phyloP scores from a whole-genome alignment of 2,888 invertebrate species.

The Spodoptera exigua region DNA sequence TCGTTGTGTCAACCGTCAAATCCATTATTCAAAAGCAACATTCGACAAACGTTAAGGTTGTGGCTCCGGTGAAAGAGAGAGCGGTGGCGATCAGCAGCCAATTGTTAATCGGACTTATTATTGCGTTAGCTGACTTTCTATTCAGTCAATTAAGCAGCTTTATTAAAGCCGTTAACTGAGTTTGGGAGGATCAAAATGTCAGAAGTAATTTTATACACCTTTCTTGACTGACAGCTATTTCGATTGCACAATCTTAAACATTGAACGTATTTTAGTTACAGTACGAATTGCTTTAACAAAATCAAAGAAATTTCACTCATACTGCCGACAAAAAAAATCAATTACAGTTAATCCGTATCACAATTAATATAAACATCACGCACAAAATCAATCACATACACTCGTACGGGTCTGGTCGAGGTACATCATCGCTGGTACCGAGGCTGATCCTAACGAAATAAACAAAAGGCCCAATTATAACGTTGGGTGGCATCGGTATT shows the following conservation, averaged over 20 bases:
- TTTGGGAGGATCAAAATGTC: background rate
- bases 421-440: constrained; percentile 14
- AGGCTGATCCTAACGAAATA: constrained; percentile 52
- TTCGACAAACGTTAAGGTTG: constrained; percentile 65
- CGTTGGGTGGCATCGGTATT: constrained; percentile 68
- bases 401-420: constrained; percentile 55
- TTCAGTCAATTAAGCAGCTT: constrained; percentile 8
- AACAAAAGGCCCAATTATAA: constrained; percentile 76
- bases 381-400: constrained; percentile 16
- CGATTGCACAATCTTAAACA: no score
- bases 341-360: background rate
- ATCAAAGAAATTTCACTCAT: no score
- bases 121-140: constrained; percentile 9
- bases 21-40: constrained; percentile 80
- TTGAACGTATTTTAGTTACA: no score
- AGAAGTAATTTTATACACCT: background rate
- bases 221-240: no score
- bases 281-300: no score
- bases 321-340: background rate
- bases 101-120: constrained; percentile 27
- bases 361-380: constrained; percentile 11
- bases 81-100: constrained; percentile 20
- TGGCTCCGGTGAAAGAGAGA: constrained; percentile 29
- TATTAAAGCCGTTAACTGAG: background rate
- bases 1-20: constrained; percentile 66